Base-by-base conservation (phyloP, 2,888 invertebrate genomes). In the Rhyacophila evoluta region DNA sequence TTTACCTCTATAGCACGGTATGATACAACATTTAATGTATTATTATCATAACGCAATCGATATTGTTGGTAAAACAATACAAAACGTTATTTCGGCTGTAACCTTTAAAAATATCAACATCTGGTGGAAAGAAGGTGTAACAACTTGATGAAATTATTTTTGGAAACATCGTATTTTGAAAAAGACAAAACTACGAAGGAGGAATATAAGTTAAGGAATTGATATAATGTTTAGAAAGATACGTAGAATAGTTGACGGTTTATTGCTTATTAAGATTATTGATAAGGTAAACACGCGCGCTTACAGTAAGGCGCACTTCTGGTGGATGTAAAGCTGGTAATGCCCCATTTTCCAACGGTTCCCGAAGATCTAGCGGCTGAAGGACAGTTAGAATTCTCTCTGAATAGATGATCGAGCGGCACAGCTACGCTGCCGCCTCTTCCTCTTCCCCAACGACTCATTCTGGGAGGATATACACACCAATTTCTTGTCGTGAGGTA, bases 261-360 rank as follows among this genome's bases (percentile, higher is more conserved):
- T 33, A 6, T 4, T 33, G 29, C 6, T 4, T 33, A 33, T 33
- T 8, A 8, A 41, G 55, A 55, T 55, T 8, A 55, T 33, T 33
- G 6, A 33, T 33, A 6, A 33, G 29, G 29, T 33, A 33, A 33
- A 33, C 2, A 33, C 55, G 55, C 55, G 71, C 74, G 82, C 87
- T 89, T 89, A 93, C 94, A 94, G 88, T 94, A 94, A 84, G 92
- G 92, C 83, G 93, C 91, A 85, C 93, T 96, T 84, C 97, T 91
- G 81, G 97, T 94, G 2, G 97, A 97, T 27, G 97, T 97, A 87
- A 97, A 97, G 82, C 97, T 96, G 85, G 97, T 97, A 87, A 96
- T 95, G 83, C 97, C 97, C 97, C 97, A 97, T 91, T 97, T 95
- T 83, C 97, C 97, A 83, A 97, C 94, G 36, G 95, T 96, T 82